Conservation (phyloP, 1,140 invertebrate species). For the Helicoverpa armigera region DNA sequence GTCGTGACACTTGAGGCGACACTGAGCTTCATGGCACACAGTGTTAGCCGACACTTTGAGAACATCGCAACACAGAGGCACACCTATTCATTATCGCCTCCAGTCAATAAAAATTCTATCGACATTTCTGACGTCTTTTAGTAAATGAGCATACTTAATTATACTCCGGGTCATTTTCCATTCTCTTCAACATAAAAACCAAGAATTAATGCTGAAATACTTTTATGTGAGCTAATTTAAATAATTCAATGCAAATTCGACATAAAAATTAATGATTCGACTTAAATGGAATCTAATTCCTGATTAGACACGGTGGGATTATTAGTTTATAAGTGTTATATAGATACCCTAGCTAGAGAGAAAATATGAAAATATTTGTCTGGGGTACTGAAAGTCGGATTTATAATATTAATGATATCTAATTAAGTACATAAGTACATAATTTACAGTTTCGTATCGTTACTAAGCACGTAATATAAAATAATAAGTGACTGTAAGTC, state of each 20-base stretch:
- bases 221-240: slow-evolving; percentile 42
- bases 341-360: slow-evolving; percentile 19
- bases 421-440: background rate
- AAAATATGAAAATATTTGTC: slow-evolving; percentile 41
- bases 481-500: background rate
- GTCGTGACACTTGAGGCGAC: slow-evolving; percentile 44
- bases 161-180: slow-evolving; percentile 29
- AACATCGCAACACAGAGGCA: slow-evolving; percentile 33
- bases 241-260: slow-evolving; percentile 47
- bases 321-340: slow-evolving; percentile 34
- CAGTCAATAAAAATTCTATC: slow-evolving; percentile 23
- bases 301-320: slow-evolving; percentile 45
- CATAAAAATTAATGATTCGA: slow-evolving; percentile 49
- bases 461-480: background rate
- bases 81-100: slow-evolving; percentile 2
- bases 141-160: slow-evolving; percentile 42
- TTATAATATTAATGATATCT: slow-evolving; percentile 32
- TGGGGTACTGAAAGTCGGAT: slow-evolving; percentile 18
- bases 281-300: slow-evolving; percentile 47
- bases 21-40: slow-evolving; percentile 12
- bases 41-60: slow-evolving; percentile 35
- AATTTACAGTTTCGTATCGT: background rate
- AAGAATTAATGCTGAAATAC: slow-evolving; percentile 46
- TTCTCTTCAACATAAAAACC: slow-evolving; percentile 39
- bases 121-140: slow-evolving; percentile 9